Evolutionary conservation across 2,888 invertebrate species (phyloP).

Genomic region (Sminthurides aquaticus): DNA sequence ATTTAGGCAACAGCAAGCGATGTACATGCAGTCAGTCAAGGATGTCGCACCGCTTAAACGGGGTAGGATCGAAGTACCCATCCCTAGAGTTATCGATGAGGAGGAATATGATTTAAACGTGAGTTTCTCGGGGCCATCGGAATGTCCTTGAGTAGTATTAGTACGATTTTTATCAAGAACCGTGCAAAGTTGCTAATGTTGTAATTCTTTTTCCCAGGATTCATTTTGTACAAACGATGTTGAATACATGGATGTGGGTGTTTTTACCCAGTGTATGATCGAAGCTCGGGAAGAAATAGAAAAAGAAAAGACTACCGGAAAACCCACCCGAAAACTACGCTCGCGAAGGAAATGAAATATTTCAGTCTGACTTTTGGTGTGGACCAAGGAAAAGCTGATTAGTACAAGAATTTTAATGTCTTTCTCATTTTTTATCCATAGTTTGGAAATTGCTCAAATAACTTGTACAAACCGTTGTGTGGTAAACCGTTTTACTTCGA

Average conservation of each 20-base stretch:
- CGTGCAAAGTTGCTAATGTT: no score
- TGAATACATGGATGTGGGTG: constrained; percentile 37
- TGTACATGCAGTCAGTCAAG: constrained; percentile 33
- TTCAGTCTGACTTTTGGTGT: no score
- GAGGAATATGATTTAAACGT: neutral
- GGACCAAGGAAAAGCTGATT: no score
- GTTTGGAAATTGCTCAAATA: no score
- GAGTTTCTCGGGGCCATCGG: constrained; percentile 11
- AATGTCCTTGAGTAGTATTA: constrained; percentile 2
- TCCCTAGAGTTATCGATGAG: constrained; percentile 10
- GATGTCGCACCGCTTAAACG: constrained; percentile 25
- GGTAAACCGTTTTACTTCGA: no score
- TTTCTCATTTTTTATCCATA: no score
- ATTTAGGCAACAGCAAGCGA: constrained; percentile 28
- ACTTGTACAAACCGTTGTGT: no score
- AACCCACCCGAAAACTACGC: neutral
- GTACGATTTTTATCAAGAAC: no score
- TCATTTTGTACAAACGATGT: constrained; percentile 59
- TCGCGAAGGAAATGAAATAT: constrained; percentile 3
- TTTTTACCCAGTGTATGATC: constrained; percentile 40
- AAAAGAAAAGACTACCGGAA: constrained; percentile 5
- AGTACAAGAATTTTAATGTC: no score
- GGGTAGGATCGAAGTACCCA: constrained; percentile 25
- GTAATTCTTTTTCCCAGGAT: constrained; percentile 49
- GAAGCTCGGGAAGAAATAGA: constrained; percentile 28